Percentiles rank a stretch among this genome's conserved stretches.
Conservation (phyloP, 2,113 vertebrate genomes). For the Tragelaphus imberbis region DNA sequence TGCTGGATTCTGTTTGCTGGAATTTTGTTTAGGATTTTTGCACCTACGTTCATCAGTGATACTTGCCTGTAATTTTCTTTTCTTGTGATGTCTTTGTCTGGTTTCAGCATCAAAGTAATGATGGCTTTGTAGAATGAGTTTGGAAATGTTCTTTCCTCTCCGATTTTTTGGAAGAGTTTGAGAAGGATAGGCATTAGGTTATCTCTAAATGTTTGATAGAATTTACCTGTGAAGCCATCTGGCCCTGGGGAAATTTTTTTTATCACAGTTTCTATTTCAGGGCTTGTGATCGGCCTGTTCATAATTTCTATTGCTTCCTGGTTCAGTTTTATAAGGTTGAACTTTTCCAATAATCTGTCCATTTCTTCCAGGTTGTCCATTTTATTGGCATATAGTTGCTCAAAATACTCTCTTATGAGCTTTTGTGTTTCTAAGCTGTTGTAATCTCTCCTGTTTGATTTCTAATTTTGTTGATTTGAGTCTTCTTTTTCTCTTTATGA, state of each 20-base stretch:
- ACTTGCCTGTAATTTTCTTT: neutral
- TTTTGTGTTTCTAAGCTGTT: neutral
- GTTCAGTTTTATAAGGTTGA: neutral
- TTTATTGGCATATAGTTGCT: neutral
- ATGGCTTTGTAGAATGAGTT: neutral
- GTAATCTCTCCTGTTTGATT: neutral
- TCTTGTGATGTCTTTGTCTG: neutral
- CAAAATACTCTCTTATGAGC: neutral
- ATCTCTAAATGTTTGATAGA: neutral
- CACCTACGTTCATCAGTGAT: neutral
- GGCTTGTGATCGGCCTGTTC: neutral
- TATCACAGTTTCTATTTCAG: neutral
- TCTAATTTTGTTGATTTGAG: neutral
- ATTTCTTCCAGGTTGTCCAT: neutral
- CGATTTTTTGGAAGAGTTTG: neutral
- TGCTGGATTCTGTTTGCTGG: neutral
- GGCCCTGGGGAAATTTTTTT: neutral
- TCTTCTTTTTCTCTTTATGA: neutral
- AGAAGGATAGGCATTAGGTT: neutral
- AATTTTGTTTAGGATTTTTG: neutral
- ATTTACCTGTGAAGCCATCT: neutral
- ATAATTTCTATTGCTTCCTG: neutral
- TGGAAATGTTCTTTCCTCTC: neutral
- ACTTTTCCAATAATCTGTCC: neutral
- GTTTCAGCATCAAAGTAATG: neutral